Percentiles rank a stretch among this genome's conserved stretches.
These are phyloP conservation scores for Cheilosia vulpina DNA, from an alignment of 2,888 invertebrate species.

Conservation along the genomic window DNA sequence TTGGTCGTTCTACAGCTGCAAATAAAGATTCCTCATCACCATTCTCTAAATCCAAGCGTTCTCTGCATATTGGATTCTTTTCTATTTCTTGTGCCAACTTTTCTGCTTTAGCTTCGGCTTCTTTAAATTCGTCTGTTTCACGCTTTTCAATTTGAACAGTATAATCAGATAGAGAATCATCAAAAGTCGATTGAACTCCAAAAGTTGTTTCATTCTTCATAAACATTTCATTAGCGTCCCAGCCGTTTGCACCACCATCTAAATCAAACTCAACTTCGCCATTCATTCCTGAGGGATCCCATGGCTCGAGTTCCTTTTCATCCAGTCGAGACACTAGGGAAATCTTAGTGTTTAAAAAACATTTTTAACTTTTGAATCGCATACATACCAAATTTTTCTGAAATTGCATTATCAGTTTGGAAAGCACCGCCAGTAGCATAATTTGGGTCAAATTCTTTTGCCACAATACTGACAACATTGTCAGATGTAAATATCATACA, in stretches of 20 bases:
- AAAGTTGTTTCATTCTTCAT: slow-evolving; percentile 95
- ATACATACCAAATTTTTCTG: slow-evolving; percentile 88
- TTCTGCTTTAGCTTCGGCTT: slow-evolving; percentile 88
- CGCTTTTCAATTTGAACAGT: slow-evolving; percentile 93
- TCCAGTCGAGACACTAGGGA: slow-evolving; percentile 80
- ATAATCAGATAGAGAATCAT: slow-evolving; percentile 95
- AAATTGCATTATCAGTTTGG: slow-evolving; percentile 95
- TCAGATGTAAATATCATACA: slow-evolving; percentile 89
- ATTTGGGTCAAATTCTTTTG: slow-evolving; percentile 93
- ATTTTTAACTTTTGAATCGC: neutral
- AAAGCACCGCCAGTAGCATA: slow-evolving; percentile 95
- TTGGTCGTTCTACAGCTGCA: slow-evolving; percentile 92
- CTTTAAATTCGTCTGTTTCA: slow-evolving; percentile 93
- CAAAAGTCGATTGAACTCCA: slow-evolving; percentile 96
- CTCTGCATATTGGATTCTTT: slow-evolving; percentile 91
- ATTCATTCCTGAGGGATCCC: slow-evolving; percentile 89
- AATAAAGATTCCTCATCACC: slow-evolving; percentile 95
- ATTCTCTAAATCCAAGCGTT: slow-evolving; percentile 94
- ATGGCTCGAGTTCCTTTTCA: slow-evolving; percentile 92
- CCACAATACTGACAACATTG: slow-evolving; percentile 93
- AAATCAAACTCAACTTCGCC: slow-evolving; percentile 87
- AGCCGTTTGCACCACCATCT: slow-evolving; percentile 93
- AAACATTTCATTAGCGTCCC: slow-evolving; percentile 99
- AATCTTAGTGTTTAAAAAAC: slow-evolving; percentile 18
- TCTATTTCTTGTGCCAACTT: slow-evolving; percentile 97